phyloP scores from a whole-genome alignment of 2,888 invertebrate genomes.

The Catocala sponsa region DNA sequence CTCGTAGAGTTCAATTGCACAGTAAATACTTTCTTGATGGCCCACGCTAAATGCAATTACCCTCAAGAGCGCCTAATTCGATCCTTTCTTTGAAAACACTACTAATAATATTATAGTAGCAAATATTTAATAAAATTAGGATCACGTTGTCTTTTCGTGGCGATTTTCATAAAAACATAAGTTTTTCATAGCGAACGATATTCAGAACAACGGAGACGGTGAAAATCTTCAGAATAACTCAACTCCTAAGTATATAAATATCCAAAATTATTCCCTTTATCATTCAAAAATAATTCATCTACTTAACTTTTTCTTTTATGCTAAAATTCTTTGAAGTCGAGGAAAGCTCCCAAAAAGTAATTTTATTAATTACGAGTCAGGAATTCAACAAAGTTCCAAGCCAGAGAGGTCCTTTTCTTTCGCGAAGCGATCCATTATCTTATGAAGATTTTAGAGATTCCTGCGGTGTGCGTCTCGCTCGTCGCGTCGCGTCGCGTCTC shows the following conservation, averaged over 20 bases:
- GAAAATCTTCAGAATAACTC: constrained; percentile 63
- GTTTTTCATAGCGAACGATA: constrained; percentile 22
- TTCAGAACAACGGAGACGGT: constrained; percentile 49
- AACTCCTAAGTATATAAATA: constrained; percentile 77
- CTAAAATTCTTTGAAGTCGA: constrained; percentile 87
- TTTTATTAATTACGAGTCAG: constrained; percentile 88
- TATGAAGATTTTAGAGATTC: constrained; percentile 87
- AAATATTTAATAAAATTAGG: neutral
- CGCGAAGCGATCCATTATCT: constrained; percentile 86
- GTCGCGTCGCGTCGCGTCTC: constrained; percentile 28
- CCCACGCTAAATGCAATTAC: constrained; percentile 67
- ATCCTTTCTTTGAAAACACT: constrained; percentile 45
- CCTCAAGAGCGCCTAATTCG: constrained; percentile 50
- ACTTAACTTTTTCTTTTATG: constrained; percentile 87
- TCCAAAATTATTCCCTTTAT: constrained; percentile 84
- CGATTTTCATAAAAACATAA: constrained; percentile 18
- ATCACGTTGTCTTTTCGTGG: neutral
- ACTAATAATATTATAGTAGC: constrained; percentile 31
- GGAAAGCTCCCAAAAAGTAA: constrained; percentile 88
- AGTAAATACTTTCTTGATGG: constrained; percentile 69
- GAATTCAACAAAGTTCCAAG: constrained; percentile 87
- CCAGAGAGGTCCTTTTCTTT: constrained; percentile 85
- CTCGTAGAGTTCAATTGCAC: constrained; percentile 70
- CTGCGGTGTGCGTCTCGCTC: constrained; percentile 76
- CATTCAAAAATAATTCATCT: constrained; percentile 87